Conservation (phyloP, 2,113 vertebrate species). For the Sturnus vulgaris region DNA sequence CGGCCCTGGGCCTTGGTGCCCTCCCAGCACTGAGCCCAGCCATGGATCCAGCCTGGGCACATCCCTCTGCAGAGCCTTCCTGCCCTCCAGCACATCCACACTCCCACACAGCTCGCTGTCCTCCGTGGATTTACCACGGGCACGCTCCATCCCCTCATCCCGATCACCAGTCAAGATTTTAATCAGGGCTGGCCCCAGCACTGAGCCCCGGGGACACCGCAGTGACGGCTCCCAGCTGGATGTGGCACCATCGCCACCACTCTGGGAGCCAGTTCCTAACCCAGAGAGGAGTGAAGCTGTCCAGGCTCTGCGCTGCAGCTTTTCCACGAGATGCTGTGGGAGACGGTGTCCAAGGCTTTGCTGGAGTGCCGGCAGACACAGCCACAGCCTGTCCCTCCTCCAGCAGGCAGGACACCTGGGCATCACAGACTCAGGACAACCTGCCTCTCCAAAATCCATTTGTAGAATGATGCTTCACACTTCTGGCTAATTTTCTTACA, state of each 20-base stretch:
- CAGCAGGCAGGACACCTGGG: not conserved
- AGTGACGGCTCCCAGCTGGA: not conserved
- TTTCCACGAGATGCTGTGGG: not conserved
- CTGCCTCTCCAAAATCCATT: not conserved
- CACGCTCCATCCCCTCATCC: no score
- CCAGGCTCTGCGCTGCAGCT: not conserved
- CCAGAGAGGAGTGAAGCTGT: not conserved
- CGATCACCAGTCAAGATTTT: no score
- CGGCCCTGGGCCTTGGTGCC: no score
- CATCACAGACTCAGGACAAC: not conserved
- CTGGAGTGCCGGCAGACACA: not conserved
- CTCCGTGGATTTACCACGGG: no score
- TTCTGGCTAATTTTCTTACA: not conserved
- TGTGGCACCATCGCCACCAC: not conserved
- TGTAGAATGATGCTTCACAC: not conserved
- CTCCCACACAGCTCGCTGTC: no score
- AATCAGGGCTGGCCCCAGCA: not conserved
- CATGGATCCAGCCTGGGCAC: no score
- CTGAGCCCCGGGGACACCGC: not conserved
- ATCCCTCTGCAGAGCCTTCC: no score
- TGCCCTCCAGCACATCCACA: no score
- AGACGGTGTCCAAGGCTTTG: fast-evolving
- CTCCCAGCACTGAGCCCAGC: no score
- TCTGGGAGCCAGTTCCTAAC: not conserved
- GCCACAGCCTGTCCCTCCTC: not conserved